phyloP scores from a whole-genome alignment of 2,113 vertebrate genomes.

The Pogonocichla stellata region DNA sequence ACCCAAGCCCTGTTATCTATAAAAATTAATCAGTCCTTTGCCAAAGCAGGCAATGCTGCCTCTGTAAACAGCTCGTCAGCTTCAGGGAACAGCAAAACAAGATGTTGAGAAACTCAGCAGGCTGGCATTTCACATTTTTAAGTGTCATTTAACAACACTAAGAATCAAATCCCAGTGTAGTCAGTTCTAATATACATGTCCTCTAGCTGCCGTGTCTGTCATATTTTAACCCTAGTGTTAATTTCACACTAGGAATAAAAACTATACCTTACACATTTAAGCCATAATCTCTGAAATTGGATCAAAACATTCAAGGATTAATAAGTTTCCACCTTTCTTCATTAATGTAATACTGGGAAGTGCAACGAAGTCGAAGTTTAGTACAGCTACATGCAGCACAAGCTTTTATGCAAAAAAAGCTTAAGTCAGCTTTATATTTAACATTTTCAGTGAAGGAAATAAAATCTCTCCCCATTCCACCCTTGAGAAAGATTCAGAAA shows the following conservation, averaged over 20 bases:
- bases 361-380: not conserved
- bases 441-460: not conserved
- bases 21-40: not conserved
- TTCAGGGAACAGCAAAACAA: not conserved
- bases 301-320: not conserved
- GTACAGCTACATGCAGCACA: not conserved
- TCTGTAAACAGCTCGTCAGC: not conserved
- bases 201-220: not conserved
- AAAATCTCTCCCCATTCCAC: not conserved
- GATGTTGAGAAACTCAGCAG: not conserved
- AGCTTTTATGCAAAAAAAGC: not conserved
- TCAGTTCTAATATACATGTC: not conserved
- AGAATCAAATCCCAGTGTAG: not conserved
- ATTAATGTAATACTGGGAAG: not conserved
- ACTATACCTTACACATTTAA: not conserved
- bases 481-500: not conserved
- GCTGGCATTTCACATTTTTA: not conserved
- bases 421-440: not conserved
- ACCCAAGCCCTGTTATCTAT: not conserved
- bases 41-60: not conserved
- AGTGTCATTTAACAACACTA: not conserved
- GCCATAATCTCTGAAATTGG: not conserved
- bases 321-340: not conserved
- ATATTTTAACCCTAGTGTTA: not conserved
- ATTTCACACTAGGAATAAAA: not conserved